Conservation (phyloP, 2,797 vertebrate species). For the Amblyraja radiata region DNA sequence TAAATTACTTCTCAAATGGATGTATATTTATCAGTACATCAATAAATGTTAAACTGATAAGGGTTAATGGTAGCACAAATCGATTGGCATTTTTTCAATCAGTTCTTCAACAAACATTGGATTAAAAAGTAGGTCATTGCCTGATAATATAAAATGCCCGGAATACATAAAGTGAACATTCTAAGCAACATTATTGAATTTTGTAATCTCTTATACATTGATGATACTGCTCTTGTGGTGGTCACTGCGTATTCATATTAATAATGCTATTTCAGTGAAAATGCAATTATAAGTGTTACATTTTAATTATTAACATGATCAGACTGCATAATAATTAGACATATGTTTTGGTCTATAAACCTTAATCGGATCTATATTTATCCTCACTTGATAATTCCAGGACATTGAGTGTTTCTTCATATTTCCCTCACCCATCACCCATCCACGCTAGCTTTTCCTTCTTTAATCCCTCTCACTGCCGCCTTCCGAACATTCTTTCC, state of each 20-base stretch:
- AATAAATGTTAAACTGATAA: not conserved
- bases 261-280: no score
- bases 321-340: not conserved
- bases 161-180: not conserved
- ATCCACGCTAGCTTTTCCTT: no score
- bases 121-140: not conserved
- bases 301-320: not conserved
- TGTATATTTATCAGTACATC: not conserved
- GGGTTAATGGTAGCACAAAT: not conserved
- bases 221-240: not conserved
- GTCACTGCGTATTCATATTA: not conserved
- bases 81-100: not conserved
- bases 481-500: no score
- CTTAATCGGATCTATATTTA: not conserved
- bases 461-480: no score
- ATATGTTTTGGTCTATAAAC: not conserved
- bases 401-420: not conserved
- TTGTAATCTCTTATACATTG: not conserved
- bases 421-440: no score
- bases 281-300: not conserved
- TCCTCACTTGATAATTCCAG: not conserved
- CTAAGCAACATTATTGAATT: not conserved
- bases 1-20: not conserved
- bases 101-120: not conserved
- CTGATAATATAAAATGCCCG: not conserved